Evolutionary conservation across 2,888 invertebrate species (phyloP), one percentile per base, ranked within the genome.

Genomic region (Entomobrya proxima): DNA sequence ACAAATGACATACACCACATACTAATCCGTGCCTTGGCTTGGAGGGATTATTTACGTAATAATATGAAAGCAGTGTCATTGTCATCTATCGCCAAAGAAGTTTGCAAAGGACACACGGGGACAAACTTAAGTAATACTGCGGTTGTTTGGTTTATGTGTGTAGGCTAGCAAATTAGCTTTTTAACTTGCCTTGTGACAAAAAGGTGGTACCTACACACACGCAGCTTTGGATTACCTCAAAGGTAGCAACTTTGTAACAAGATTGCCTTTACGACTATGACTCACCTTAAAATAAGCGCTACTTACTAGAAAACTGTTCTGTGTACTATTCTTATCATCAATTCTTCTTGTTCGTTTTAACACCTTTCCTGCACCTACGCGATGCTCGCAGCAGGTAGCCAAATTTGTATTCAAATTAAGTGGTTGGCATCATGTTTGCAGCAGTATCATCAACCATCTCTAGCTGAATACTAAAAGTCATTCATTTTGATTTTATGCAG

Each of bases 351-450:
- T 50, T 47, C 24, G 32, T 61, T 58, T 84, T 84, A 78, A 77
- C 84, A 84, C 78, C 78, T 84, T 24, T 58, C 32, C 61, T 72
- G 18, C 37, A 61, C 74, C 58, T 85, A 74, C 79, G 44, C 52
- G 24, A 18, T 55, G 76, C 27, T 32, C 80, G n/a, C 85, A 79
- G 85, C 74, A 75, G 78, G 85, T 35, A 79, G 75, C 85, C 78
- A 85, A 79, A 85, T 79, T 78, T 85, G 79, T 85, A 79, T 79
- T 85, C 61, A 85, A 85, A 85, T 85, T 78, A 85, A 27, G 15
- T 69, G 40, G 47, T 44, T 69, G 69, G 69, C 69, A 69, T 24
- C 24, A 27, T 27, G 69, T 69, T 69, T 18, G 40, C 47, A 69
- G 24, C 69, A 35, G n/a, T 7, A 35, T 4, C 18, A 35, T 11